Evolutionary conservation across 2,888 invertebrate species (phyloP), one percentile per base, ranked within the genome.

Genomic region (Drosophila kuntzei): DNA sequence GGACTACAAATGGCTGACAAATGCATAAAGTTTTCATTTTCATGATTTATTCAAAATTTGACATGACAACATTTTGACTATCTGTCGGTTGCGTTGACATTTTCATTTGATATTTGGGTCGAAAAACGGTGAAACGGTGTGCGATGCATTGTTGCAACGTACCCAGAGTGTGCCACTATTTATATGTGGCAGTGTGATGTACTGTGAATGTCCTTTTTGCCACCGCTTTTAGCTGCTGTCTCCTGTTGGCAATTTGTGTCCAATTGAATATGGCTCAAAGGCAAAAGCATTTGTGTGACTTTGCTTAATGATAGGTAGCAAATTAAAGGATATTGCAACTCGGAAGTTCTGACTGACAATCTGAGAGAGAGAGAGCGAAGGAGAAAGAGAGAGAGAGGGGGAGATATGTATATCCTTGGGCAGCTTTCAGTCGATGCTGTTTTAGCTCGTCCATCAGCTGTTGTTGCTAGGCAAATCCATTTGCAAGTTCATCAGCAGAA

Each of bases 21-120:
- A 82, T 81, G 83, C 86, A 81, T 81, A 76, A 79, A 86, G 76
- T 76, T 81, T 81, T 86, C 80, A 81, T 79, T 79, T 73, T 62
- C 63, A 82, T 86, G 83, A 86, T 79, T 86, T 81, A 81, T 81
- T 81, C 83, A 81, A 76, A 82, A 82, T 86, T 63, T 58, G 84
- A 64, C 80, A 76, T 86, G 81, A 76, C 80, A 86, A 68, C 84
- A 82, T 79, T 81, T 76, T 76, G 83, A 86, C 83, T 79, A 76
- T 68, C 71, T 76, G 63, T 75, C 76, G 80, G 59, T 63, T 68
- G 68, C 76, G 79, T 85, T 80, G 82, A 81, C 79, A 70, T 71
- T 67, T 71, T 2, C 22, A 22, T 34, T 66, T 76, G 64, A 68
- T 67, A 75, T 77, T 75, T 74, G 75, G 75, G 61, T 84, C 80